A percentile compares a stretch with the other conserved stretches of the same genome.
Conservation (phyloP, 2,888 invertebrate genomes). For the Chrysodeixis includens region DNA sequence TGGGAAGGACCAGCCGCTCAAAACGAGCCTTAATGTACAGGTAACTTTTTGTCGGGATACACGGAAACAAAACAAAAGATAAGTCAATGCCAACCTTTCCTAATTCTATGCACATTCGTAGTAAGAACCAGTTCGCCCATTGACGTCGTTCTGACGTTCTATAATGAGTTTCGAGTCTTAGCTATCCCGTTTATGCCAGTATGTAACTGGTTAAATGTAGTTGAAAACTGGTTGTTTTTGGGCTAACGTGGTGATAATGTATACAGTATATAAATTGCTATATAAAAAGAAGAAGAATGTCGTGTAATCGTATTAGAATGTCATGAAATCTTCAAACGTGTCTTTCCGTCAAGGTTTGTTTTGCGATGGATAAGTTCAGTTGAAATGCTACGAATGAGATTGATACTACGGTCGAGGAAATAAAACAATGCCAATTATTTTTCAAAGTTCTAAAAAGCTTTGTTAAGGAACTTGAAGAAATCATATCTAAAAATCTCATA, state of each 20-base stretch:
- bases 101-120: not conserved
- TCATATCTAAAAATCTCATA: too few species aligned
- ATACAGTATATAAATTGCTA: not conserved
- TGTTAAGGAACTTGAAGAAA: too few species aligned
- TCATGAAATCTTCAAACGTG: not conserved
- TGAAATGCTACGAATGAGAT: not conserved
- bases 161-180: not conserved
- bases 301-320: not conserved
- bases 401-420: too few species aligned
- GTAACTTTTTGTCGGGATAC: not conserved
- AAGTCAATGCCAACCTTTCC: not conserved
- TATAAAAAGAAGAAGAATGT: not conserved
- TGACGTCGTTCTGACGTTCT: not conserved
- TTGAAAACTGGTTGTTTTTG: not conserved
- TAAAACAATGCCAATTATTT: too few species aligned
- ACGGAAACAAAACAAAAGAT: not conserved
- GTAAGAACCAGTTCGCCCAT: constrained; percentile 1
- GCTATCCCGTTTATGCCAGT: not conserved
- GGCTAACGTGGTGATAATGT: not conserved
- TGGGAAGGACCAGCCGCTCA: not conserved
- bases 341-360: not conserved
- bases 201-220: not conserved
- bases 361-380: not conserved
- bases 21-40: not conserved
- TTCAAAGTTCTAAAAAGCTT: too few species aligned